phyloP scores from a whole-genome alignment of 2,797 vertebrate genomes.

The Pitangus sulphuratus region DNA sequence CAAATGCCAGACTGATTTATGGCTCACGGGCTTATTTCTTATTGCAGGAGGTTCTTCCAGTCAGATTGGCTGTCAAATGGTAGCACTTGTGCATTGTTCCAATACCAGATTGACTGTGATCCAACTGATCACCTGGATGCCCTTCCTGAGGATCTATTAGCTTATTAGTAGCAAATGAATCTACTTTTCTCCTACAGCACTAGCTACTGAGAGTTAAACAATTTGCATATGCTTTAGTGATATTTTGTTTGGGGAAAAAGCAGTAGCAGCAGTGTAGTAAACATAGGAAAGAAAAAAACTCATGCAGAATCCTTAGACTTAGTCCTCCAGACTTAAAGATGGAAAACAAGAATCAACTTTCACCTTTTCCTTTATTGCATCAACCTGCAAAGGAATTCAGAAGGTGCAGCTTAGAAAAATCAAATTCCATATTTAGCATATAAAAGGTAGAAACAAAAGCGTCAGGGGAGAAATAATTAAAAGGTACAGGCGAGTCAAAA shows the following conservation, averaged over 20 bases:
- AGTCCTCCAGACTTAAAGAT: slow-evolving; percentile 98
- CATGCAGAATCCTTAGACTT: slow-evolving; percentile 94
- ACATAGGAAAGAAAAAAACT: slow-evolving; percentile 81
- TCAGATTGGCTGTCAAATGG: neutral
- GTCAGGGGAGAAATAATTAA: slow-evolving; percentile 81
- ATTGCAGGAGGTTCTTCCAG: neutral
- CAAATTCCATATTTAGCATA: slow-evolving; percentile 87
- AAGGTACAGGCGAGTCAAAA: slow-evolving; percentile 66
- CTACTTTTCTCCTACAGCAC: slow-evolving; percentile 81
- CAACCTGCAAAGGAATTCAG: slow-evolving; percentile 96
- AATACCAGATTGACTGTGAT: slow-evolving; percentile 70
- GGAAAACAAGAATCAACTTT: slow-evolving; percentile 96
- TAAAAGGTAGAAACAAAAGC: slow-evolving; percentile 87
- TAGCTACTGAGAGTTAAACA: slow-evolving; percentile 83
- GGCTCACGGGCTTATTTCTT: neutral
- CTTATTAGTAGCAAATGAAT: slow-evolving; percentile 80
- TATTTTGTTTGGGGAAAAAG: slow-evolving; percentile 82
- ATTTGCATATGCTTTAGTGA: slow-evolving; percentile 88
- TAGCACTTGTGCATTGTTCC: neutral
- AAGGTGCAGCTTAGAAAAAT: slow-evolving; percentile 95
- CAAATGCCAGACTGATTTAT: slow-evolving; percentile 28
- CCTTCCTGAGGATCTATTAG: slow-evolving; percentile 75
- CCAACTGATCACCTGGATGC: slow-evolving; percentile 80
- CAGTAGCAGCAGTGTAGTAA: slow-evolving; percentile 86
- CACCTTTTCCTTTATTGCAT: slow-evolving; percentile 96